These are phyloP conservation scores for Bilobella aurantiaca DNA, from an alignment of 1,140 invertebrate species.

Conservation along the genomic window DNA sequence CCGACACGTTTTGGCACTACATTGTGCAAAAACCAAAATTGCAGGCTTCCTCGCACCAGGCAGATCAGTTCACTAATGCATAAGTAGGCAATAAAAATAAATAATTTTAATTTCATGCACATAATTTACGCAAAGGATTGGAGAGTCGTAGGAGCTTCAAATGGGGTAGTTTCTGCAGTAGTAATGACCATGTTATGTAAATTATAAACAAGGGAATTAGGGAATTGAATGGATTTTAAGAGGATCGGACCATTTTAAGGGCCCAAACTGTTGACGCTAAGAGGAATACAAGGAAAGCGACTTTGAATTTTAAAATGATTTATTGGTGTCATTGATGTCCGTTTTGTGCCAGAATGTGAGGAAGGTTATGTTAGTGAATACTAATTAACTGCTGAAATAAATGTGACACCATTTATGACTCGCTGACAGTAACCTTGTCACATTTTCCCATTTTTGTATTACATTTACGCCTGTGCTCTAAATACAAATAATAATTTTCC, in stretches of 20 bases:
- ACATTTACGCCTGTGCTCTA: too few species aligned
- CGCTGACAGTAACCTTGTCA: too few species aligned
- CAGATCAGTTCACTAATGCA: not conserved
- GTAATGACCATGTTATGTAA: conserved; percentile 4
- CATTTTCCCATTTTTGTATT: too few species aligned
- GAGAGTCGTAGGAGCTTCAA: not conserved
- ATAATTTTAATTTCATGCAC: conserved; percentile 4
- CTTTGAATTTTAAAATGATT: not conserved
- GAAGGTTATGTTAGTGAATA: too few species aligned
- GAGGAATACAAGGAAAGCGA: not conserved
- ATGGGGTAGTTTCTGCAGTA: too few species aligned
- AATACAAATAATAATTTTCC: not conserved
- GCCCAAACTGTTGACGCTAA: not conserved
- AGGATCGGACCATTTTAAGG: not conserved
- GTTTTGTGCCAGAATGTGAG: too few species aligned
- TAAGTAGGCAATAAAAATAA: not conserved
- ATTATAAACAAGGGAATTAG: conserved; percentile 8
- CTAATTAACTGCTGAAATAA: too few species aligned
- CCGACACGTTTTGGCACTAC: too few species aligned
- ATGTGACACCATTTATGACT: too few species aligned
- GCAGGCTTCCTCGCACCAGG: too few species aligned
- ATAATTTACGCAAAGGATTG: not conserved
- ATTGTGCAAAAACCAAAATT: too few species aligned
- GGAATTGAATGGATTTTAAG: not conserved
- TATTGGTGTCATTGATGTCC: too few species aligned